Evolutionary conservation across 2,888 invertebrate species (phyloP), one percentile per base, ranked within the genome.

Genomic region (Physocephala rufipes): DNA sequence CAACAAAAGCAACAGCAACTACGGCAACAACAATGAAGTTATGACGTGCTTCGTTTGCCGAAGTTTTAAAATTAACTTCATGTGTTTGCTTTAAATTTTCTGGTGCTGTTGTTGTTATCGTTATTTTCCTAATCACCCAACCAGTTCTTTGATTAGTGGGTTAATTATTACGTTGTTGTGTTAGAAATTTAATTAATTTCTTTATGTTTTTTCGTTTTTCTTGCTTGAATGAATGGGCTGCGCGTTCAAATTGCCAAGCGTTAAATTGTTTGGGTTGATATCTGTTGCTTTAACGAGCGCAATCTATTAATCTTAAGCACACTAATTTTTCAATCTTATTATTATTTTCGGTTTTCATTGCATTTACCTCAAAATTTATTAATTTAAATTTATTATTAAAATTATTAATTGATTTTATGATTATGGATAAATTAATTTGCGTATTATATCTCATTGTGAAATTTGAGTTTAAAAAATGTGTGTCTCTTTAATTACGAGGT

Each of bases 51-150:
- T n/a, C n/a, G n/a, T n/a, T n/a, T n/a, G n/a, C n/a, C n/a, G n/a
- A n/a, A n/a, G n/a, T n/a, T n/a, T n/a, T n/a, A n/a, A n/a, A n/a
- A n/a, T n/a, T n/a, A 67, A 65, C 62, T 70, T 73, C 76, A 77
- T 81, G 76, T 36, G 59, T 13, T 28, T 59, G 19, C 16, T 63
- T 70, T 36, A 47, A 49, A 21, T n/a, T 43, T 71, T 4, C 43
- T 5, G 12, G 36, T 26, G 16, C 9, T 36, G 67, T 73, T 24
- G 36, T 62, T 71, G 73, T 66, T 58, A 67, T 62, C 49, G 45
- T 62, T 64, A 19, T 66, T 55, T 71, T 45, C 51, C 30, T 67
- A 67, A 58, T 66, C 73, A 71, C 67, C 49, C 67, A 69, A 15
- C 65, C 49, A 36, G 63, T 26, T 49, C 49, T 61, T 61, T 70